Percentiles rank a stretch among this genome's conserved stretches.
phyloP scores from a whole-genome alignment of 2,113 vertebrate species.

The Ophthalmolycus amberensis region DNA sequence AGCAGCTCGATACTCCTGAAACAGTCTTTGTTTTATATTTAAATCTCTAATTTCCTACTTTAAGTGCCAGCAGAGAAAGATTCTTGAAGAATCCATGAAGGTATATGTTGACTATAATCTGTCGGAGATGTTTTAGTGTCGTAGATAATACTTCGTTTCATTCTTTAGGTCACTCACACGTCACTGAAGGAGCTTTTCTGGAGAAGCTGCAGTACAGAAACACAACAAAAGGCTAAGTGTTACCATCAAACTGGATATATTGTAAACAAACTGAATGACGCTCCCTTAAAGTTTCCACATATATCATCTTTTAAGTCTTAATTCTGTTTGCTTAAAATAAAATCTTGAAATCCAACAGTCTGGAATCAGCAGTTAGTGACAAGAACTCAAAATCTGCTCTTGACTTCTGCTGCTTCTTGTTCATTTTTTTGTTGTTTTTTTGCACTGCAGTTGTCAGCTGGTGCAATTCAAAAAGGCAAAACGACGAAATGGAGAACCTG shows the following conservation, averaged over 20 bases:
- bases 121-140: conserved; percentile 24
- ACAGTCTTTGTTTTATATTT: not conserved
- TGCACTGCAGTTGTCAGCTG: conserved; percentile 40
- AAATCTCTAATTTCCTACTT: not conserved
- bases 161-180: not conserved
- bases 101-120: conserved; percentile 17
- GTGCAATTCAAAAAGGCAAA: conserved; percentile 52
- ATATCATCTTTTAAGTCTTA: not conserved
- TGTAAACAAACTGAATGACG: conserved; percentile 25
- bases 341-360: conserved; percentile 67
- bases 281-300: not conserved
- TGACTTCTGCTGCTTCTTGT: conserved; percentile 31
- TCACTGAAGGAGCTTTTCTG: not conserved
- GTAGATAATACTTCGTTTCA: conserved; percentile 9
- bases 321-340: conserved; percentile 34
- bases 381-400: conserved; percentile 21
- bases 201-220: not conserved
- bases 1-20: not conserved
- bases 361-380: conserved; percentile 52
- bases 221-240: not conserved
- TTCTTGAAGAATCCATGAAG: conserved; percentile 20
- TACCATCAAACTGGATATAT: not conserved
- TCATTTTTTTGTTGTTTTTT: too few species aligned
- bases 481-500: conserved; percentile 6
- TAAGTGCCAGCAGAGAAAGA: conserved; percentile 39